Conservation (phyloP, 2,797 vertebrate genomes). For the Pseudomugil tenellus region DNA sequence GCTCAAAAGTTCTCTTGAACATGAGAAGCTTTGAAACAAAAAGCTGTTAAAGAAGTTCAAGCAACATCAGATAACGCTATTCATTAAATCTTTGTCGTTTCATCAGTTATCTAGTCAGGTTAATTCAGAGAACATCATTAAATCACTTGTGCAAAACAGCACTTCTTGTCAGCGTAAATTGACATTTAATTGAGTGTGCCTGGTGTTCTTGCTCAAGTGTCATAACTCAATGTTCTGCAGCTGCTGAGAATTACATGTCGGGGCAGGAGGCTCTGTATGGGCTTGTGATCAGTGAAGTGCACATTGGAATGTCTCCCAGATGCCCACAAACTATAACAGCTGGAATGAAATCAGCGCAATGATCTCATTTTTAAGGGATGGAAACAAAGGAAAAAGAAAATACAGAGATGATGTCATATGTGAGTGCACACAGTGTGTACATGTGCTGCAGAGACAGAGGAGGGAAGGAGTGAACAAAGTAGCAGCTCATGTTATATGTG, state of each 20-base stretch:
- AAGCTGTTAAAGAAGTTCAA: conserved; percentile 8
- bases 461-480: conserved; percentile 10
- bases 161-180: conserved; percentile 7
- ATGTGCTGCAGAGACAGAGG: conserved; percentile 19
- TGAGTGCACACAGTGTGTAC: conserved; percentile 14
- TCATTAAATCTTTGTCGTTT: conserved; percentile 12
- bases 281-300: conserved; percentile 42
- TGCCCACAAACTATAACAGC: conserved; percentile 63
- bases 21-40: background rate
- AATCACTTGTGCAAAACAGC: conserved; percentile 27
- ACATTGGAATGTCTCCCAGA: conserved; percentile 62
- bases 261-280: conserved; percentile 39
- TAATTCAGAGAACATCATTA: conserved; percentile 9
- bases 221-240: conserved; percentile 49
- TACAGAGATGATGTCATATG: conserved; percentile 42
- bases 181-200: conserved; percentile 31
- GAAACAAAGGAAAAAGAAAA: conserved; percentile 45
- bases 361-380: conserved; percentile 63
- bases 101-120: conserved; percentile 8
- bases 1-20: background rate
- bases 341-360: conserved; percentile 61
- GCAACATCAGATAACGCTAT: conserved; percentile 7
- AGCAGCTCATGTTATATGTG: conserved; percentile 10
- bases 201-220: conserved; percentile 50
- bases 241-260: conserved; percentile 63